Evolutionary conservation across 2,888 invertebrate species (phyloP).

Genomic region (Hydrotaea cyrtoneurina): DNA sequence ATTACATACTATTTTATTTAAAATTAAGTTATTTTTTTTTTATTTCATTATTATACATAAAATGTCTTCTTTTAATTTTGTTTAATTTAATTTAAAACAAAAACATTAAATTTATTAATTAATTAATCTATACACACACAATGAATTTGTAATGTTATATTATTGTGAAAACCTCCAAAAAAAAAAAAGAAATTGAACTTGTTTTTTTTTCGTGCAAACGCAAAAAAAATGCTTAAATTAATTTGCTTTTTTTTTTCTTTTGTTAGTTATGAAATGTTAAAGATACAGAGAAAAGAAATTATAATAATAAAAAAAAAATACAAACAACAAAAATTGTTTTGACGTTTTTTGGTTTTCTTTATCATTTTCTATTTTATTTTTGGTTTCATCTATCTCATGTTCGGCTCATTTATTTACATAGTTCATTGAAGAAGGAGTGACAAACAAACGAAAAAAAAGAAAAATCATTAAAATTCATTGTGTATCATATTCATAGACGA

Average conservation of each 20-base stretch:
- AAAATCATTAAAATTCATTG: slow-evolving; percentile 74
- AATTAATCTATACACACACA: slow-evolving; percentile 70
- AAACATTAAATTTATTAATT: neutral
- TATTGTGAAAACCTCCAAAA: neutral
- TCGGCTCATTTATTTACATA: slow-evolving; percentile 45
- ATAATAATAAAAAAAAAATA: slow-evolving; percentile 68
- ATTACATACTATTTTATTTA: slow-evolving; percentile 20
- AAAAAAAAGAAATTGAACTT: slow-evolving; percentile 64
- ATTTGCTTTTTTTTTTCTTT: slow-evolving; percentile 53
- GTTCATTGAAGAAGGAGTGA: slow-evolving; percentile 67
- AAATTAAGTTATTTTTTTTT: slow-evolving; percentile 24
- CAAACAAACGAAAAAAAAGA: no score
- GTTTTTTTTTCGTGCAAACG: neutral
- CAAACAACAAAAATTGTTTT: slow-evolving; percentile 63
- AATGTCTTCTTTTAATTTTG: slow-evolving; percentile 20
- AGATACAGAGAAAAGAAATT: slow-evolving; percentile 65
- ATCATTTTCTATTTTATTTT: slow-evolving; percentile 38
- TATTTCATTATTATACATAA: slow-evolving; percentile 55
- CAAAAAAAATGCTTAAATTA: slow-evolving; percentile 56
- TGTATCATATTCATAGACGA: slow-evolving; percentile 71
- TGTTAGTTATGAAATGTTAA: slow-evolving; percentile 66
- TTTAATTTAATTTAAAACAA: slow-evolving; percentile 49
- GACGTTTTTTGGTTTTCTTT: slow-evolving; percentile 69
- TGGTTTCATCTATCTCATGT: slow-evolving; percentile 53
- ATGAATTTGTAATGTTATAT: slow-evolving; percentile 77